These are phyloP conservation scores for Mola mola DNA, from an alignment of 2,113 vertebrate genomes.

Conservation along the genomic window DNA sequence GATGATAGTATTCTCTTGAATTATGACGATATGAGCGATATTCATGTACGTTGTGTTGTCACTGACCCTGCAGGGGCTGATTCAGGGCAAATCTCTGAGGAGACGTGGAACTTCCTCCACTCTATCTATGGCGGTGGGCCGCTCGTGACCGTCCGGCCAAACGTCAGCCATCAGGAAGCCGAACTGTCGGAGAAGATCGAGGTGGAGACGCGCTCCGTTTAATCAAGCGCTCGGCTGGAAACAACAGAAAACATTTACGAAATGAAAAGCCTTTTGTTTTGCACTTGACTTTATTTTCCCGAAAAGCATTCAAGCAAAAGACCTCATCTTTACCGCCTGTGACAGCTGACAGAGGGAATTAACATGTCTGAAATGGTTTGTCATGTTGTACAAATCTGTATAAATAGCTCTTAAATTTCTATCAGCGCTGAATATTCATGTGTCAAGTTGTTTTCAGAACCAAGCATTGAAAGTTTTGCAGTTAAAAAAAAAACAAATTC, in stretches of 20 bases:
- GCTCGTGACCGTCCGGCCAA: constrained; percentile 91
- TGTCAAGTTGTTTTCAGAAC: constrained; percentile 64
- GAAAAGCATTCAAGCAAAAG: constrained; percentile 69
- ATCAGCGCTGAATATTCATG: constrained; percentile 71
- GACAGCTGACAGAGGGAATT: constrained; percentile 56
- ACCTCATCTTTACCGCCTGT: constrained; percentile 61
- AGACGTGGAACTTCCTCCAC: constrained; percentile 97
- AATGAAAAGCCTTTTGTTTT: constrained; percentile 77
- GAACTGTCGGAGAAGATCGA: constrained; percentile 92
- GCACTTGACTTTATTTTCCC: constrained; percentile 80
- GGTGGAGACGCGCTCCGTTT: constrained; percentile 93
- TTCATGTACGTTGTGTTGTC: background rate
- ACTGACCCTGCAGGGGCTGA: constrained; percentile 86
- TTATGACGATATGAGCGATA: background rate
- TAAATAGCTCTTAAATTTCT: constrained; percentile 70
- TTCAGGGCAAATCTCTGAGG: constrained; percentile 98
- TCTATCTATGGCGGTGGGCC: constrained; percentile 95
- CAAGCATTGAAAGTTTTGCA: constrained; percentile 73
- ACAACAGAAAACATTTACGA: constrained; percentile 21
- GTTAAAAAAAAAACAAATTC: constrained; percentile 57
- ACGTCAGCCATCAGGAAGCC: constrained; percentile 84
- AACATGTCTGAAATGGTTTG: constrained; percentile 47
- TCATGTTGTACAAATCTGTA: constrained; percentile 77
- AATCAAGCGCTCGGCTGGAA: constrained; percentile 52
- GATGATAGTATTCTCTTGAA: background rate